Conservation (phyloP, 2,113 vertebrate species). For the Otocyon megalotis region DNA sequence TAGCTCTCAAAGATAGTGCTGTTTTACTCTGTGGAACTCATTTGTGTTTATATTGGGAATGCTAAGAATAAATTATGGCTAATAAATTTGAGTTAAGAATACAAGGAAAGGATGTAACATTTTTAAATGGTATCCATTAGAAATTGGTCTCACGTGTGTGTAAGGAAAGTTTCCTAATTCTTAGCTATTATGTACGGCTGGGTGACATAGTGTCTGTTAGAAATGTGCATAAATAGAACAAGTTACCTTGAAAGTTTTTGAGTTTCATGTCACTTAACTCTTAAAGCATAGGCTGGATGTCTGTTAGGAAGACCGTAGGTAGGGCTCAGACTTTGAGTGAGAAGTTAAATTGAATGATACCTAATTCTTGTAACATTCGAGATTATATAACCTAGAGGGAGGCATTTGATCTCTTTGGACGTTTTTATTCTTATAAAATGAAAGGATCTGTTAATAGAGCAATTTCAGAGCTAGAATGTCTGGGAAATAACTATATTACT, state of each 20-base stretch:
- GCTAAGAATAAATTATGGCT: neutral
- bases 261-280: neutral
- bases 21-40: neutral
- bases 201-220: neutral
- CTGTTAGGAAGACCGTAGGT: neutral
- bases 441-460: constrained; percentile 2
- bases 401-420: neutral
- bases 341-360: neutral
- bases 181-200: neutral
- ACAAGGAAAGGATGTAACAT: neutral
- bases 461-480: constrained; percentile 27
- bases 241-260: constrained; percentile 28
- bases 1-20: neutral
- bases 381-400: neutral
- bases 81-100: neutral
- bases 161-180: constrained; percentile 16
- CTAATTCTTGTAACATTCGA: neutral
- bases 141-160: neutral
- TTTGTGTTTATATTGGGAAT: constrained; percentile 16
- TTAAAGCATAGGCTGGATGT: neutral
- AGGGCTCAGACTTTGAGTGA: neutral
- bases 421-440: constrained; percentile 42
- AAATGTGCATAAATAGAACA: constrained; percentile 15
- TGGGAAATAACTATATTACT: neutral
- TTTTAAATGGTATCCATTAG: neutral